Percentiles rank a stretch among this genome's conserved stretches.
These are phyloP conservation scores for Habroteleia sp. DNA, from an alignment of 2,888 invertebrate species.

Conservation along the genomic window DNA sequence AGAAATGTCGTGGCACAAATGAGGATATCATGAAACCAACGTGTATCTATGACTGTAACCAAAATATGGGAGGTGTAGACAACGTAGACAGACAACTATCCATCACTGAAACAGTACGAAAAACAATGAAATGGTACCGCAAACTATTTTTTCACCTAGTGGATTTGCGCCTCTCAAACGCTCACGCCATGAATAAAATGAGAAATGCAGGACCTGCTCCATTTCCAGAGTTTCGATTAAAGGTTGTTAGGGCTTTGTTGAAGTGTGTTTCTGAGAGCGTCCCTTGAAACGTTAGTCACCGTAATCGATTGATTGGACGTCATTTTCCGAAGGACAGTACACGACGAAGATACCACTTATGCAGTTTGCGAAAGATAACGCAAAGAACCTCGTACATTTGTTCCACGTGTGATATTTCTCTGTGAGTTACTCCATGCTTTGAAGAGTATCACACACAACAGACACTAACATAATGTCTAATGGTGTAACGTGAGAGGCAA, in stretches of 20 bases:
- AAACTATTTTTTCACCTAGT: constrained; percentile 53
- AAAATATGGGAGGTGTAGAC: constrained; percentile 57
- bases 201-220: constrained; percentile 36
- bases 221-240: constrained; percentile 39
- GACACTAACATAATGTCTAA: constrained; percentile 30
- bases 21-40: constrained; percentile 57
- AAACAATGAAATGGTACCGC: constrained; percentile 61
- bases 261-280: constrained; percentile 32
- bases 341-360: no score
- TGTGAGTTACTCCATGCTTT: no score
- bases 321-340: constrained; percentile 43
- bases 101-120: constrained; percentile 48
- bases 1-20: constrained; percentile 31
- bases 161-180: constrained; percentile 43
- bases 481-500: constrained; percentile 8
- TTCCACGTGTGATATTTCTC: no score
- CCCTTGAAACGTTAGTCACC: constrained; percentile 37
- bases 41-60: constrained; percentile 43
- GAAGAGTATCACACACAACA: no score
- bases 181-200: constrained; percentile 46
- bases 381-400: no score
- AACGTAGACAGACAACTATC: constrained; percentile 52
- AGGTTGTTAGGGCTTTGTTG: constrained; percentile 25
- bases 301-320: constrained; percentile 45
- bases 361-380: no score